phyloP scores from a whole-genome alignment of 2,113 vertebrate species.

The Charina bottae region DNA sequence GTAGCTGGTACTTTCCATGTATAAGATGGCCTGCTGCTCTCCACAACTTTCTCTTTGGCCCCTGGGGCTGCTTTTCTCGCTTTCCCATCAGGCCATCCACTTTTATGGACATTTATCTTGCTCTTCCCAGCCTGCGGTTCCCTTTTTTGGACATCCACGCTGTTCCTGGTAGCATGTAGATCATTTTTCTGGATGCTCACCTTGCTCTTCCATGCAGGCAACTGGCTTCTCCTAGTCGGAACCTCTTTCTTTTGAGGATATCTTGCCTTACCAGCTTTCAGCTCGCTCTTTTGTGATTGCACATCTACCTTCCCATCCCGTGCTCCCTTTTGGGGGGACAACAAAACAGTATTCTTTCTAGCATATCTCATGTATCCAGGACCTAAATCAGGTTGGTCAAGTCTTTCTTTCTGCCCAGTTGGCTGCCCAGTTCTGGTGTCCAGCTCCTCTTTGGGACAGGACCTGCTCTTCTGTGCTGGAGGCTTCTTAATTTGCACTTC shows the following conservation, averaged over 20 bases:
- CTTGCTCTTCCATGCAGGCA: not conserved
- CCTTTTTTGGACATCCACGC: not conserved
- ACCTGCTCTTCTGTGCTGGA: not conserved
- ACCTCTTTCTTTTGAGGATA: not conserved
- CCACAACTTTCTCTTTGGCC: not conserved
- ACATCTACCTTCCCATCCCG: not conserved
- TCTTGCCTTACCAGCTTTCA: not conserved
- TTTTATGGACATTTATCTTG: not conserved
- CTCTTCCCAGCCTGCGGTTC: not conserved
- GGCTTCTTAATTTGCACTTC: conserved; percentile 5
- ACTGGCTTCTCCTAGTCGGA: not conserved
- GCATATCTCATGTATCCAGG: not conserved
- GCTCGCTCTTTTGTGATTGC: not conserved
- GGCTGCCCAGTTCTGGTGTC: not conserved
- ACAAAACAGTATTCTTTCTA: not conserved
- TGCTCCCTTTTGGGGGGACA: not conserved
- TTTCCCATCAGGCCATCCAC: not conserved
- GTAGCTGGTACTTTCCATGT: conserved; percentile 16
- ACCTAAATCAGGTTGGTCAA: not conserved
- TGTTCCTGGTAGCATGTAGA: not conserved
- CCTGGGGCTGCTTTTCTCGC: not conserved
- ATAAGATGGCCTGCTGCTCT: not conserved
- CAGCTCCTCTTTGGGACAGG: not conserved
- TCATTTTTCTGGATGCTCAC: not conserved
- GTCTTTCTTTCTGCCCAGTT: not conserved